Evolutionary conservation across 1,140 invertebrate species (phyloP), one percentile per base, ranked within the genome.

Genomic region (Diabrotica undecimpunctata): DNA sequence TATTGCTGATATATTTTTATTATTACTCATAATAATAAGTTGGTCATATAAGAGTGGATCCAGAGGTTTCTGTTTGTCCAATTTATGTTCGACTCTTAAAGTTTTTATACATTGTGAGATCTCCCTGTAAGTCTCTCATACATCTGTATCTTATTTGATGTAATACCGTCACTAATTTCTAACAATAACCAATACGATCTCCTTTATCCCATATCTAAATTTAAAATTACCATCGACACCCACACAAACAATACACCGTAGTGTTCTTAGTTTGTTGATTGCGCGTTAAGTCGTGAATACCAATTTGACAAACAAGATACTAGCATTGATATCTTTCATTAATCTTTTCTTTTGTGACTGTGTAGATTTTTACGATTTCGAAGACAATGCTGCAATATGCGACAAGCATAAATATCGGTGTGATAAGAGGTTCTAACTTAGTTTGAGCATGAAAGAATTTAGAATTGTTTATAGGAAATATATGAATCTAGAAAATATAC

Each of bases 281-380:
- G 41, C n/a, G 41, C 41, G n/a, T 46, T 46, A 46, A 46, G 41
- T n/a, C 41, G 41, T 46, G 41, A 46, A 46, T 46, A 46, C 41
- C 41, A 46, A 46, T 46, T 46, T 46, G 41, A 46, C n/a, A 46
- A 46, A 46, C 41, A 46, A 46, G 41, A 46, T 46, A 46, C 8
- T n/a, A 46, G 41, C n/a, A 6, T 46, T 46, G 41, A 46, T 46
- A 46, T 46, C 41, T 46, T 46, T n/a, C 41, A 46, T 46, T 46
- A 46, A 46, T 46, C 41, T 46, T 46, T n/a, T 10, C 41, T 46
- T n/a, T 8, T 46, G 41, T 46, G 41, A 46, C 41, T 46, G 8
- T 46, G 3, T 25, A 25, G 25, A 25, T 25, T 25, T 25, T 25
- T 25, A 25, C 25, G 25, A 25, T 25, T 25, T 25, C 25, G 25